These are phyloP conservation scores for Hippasteria phrygiana DNA, from an alignment of 53 echinoderm and acorn worm genomes.

Conservation along the genomic window DNA sequence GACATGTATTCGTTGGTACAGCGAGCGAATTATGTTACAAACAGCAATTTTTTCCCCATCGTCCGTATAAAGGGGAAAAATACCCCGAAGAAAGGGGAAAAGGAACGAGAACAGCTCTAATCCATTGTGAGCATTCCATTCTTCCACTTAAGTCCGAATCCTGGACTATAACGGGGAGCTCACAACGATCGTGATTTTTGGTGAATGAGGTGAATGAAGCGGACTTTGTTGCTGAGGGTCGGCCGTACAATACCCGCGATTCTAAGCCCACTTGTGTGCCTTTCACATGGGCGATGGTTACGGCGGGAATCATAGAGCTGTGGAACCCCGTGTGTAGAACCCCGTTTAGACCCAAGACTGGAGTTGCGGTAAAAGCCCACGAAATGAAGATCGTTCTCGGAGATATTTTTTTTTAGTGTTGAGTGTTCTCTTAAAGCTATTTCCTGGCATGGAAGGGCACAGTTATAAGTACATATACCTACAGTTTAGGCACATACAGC, in stretches of 20 bases:
- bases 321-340: not conserved
- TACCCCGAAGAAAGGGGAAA: not conserved
- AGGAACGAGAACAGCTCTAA: conserved; percentile 3
- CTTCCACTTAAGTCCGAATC: conserved; percentile 2
- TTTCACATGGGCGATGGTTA: not conserved
- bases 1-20: no score
- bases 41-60: not conserved
- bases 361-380: no score
- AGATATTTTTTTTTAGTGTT: no score
- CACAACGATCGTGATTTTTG: conserved; percentile 16
- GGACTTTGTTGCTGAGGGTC: not conserved
- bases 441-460: no score
- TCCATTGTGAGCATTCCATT: conserved; percentile 24
- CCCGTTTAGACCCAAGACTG: not conserved
- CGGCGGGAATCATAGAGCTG: not conserved
- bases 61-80: not conserved
- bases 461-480: no score
- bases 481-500: no score
- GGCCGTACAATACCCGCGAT: not conserved
- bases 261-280: conserved; percentile 10
- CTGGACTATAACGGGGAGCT: conserved; percentile 15
- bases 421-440: no score
- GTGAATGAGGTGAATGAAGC: not conserved
- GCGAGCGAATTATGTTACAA: no score
- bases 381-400: no score